Evolutionary conservation across 2,113 vertebrate species (phyloP).

Genomic region (Microcebus tavaratra): DNA sequence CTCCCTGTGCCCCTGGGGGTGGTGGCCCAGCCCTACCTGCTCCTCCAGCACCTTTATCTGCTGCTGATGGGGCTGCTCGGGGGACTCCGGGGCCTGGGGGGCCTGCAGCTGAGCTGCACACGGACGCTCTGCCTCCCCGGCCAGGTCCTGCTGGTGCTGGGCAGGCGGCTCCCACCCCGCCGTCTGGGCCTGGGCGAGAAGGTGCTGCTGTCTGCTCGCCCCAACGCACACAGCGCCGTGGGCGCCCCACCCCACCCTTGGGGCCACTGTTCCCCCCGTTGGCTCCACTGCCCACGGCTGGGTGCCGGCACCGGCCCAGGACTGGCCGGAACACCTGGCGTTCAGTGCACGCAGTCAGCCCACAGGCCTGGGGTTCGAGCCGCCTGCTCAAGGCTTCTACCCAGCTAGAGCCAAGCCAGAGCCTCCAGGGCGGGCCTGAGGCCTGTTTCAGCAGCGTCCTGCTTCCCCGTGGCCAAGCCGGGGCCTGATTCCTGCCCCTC

Average conservation of each 20-base stretch:
- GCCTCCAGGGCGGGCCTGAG: not conserved
- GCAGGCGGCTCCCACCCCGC: constrained; percentile 81
- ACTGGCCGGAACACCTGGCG: not conserved
- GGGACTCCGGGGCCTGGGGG: constrained; percentile 78
- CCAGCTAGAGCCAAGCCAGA: not conserved
- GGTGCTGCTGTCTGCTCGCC: too few species aligned
- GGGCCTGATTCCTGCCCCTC: too few species aligned
- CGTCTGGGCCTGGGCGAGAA: constrained; percentile 78
- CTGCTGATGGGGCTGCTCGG: constrained; percentile 83
- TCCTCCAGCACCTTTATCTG: constrained; percentile 83
- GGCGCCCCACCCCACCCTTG: not conserved
- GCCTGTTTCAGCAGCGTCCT: not conserved
- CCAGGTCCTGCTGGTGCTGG: constrained; percentile 85
- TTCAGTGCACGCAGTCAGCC: not conserved
- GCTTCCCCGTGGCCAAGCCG: not conserved
- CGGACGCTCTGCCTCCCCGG: constrained; percentile 78
- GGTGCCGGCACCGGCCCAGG: not conserved
- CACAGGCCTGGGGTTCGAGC: not conserved
- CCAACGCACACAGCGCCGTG: fast-evolving
- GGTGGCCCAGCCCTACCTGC: constrained; percentile 76
- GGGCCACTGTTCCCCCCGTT: fast-evolving
- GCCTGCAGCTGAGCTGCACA: constrained; percentile 81
- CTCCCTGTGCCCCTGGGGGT: too few species aligned
- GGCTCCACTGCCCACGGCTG: not conserved
- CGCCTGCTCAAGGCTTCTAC: not conserved